Evolutionary conservation across 2,888 invertebrate genomes (phyloP).

Genomic region (Conus canariensis): DNA sequence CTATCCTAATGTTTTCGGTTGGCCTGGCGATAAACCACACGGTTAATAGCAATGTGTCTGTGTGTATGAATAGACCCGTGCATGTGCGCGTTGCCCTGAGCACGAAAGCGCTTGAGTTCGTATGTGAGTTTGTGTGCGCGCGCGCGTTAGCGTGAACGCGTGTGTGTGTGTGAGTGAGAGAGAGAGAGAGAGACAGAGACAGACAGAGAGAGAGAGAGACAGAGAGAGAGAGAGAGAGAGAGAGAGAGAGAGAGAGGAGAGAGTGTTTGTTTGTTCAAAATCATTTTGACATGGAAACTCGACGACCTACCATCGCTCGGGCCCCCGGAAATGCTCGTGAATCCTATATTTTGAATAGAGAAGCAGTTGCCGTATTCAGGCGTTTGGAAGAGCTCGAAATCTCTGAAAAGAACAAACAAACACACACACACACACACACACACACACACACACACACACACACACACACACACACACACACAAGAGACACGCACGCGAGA

Average conservation of each 20-base stretch:
- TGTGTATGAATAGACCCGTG: not conserved
- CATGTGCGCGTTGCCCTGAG: not conserved
- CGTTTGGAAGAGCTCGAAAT: conserved; percentile 24
- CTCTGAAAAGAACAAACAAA: conserved; percentile 15
- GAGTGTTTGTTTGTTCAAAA: no score
- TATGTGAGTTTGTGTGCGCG: not conserved
- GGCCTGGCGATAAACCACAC: no score
- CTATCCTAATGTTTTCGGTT: no score
- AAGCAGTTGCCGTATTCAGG: conserved; percentile 42
- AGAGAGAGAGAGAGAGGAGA: no score
- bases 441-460: conserved; percentile 20
- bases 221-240: no score
- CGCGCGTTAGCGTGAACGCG: not conserved
- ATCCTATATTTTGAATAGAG: conserved; percentile 14
- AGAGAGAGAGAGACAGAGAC: no score
- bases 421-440: conserved; percentile 23
- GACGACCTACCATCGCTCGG: conserved; percentile 35
- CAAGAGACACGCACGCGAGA: not conserved
- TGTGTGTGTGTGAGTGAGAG: not conserved
- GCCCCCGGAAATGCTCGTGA: conserved; percentile 31
- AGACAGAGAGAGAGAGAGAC: no score
- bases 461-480: conserved; percentile 22
- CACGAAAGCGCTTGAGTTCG: not conserved
- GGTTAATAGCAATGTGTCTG: no score
- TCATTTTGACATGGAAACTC: no score